Conservation (phyloP, 2,113 vertebrate species). For the Saguinus imperator region DNA sequence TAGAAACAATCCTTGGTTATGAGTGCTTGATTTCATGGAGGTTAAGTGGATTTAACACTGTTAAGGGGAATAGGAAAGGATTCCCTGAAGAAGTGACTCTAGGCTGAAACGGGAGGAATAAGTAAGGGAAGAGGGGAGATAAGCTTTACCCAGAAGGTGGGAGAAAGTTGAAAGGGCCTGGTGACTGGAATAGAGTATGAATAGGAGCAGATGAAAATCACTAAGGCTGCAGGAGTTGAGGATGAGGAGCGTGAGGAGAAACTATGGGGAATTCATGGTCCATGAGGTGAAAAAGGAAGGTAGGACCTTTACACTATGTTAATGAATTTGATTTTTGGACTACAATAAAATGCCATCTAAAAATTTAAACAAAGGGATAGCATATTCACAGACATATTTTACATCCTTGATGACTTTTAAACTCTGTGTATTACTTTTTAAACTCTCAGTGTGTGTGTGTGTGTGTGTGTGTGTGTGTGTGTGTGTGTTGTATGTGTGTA, state of each 20-base stretch:
- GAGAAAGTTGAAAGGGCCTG: background rate
- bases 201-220: background rate
- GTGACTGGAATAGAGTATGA: background rate
- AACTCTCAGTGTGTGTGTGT: no score
- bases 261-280: background rate
- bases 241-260: no score
- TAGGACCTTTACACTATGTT: background rate
- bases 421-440: background rate
- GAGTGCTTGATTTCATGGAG: background rate
- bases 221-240: background rate
- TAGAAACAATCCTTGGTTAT: background rate
- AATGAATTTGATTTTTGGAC: background rate
- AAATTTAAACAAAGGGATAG: background rate
- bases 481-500: background rate
- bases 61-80: background rate
- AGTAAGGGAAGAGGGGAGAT: background rate
- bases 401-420: background rate
- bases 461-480: fast-evolving
- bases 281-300: background rate
- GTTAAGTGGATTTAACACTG: background rate
- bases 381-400: background rate
- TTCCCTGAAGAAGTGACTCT: background rate
- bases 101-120: background rate
- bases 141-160: background rate
- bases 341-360: background rate